phyloP scores from a whole-genome alignment of 2,888 invertebrate species.

The Lycocerus yunnanus region DNA sequence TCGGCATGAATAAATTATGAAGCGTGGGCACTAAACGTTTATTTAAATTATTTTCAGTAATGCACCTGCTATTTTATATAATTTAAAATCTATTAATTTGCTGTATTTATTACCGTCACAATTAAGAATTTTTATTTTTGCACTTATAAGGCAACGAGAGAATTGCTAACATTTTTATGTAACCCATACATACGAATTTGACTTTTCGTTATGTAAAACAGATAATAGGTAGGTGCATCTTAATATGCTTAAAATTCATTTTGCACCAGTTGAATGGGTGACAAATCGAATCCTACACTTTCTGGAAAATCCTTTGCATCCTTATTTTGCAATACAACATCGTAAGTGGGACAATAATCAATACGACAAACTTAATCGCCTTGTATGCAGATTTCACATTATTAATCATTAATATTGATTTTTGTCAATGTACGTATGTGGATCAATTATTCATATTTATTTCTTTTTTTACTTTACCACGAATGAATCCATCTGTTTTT shows the following conservation, averaged over 20 bases:
- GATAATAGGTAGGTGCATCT: slow-evolving; percentile 4
- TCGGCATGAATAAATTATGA: not conserved
- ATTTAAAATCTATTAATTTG: not conserved
- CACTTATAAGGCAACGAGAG: not conserved
- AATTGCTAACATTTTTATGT: not conserved
- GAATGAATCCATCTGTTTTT: too few species aligned
- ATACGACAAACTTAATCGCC: not conserved
- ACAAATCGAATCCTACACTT: slow-evolving; percentile 14
- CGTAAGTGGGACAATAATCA: not conserved
- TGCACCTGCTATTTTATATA: slow-evolving; percentile 9
- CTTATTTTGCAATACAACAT: slow-evolving; percentile 7
- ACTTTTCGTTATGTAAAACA: not conserved
- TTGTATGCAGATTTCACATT: not conserved
- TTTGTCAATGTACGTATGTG: too few species aligned
- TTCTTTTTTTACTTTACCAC: too few species aligned
- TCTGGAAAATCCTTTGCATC: slow-evolving; percentile 4
- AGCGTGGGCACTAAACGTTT: slow-evolving; percentile 18
- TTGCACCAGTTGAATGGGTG: slow-evolving; percentile 16
- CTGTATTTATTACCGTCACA: not conserved
- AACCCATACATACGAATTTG: not conserved
- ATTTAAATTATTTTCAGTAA: slow-evolving; percentile 17
- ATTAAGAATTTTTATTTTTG: not conserved
- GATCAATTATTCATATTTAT: not conserved
- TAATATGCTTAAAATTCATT: not conserved
- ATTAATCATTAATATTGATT: not conserved